phyloP scores from a whole-genome alignment of 2,113 vertebrate genomes.

The Cyanocitta stelleri region DNA sequence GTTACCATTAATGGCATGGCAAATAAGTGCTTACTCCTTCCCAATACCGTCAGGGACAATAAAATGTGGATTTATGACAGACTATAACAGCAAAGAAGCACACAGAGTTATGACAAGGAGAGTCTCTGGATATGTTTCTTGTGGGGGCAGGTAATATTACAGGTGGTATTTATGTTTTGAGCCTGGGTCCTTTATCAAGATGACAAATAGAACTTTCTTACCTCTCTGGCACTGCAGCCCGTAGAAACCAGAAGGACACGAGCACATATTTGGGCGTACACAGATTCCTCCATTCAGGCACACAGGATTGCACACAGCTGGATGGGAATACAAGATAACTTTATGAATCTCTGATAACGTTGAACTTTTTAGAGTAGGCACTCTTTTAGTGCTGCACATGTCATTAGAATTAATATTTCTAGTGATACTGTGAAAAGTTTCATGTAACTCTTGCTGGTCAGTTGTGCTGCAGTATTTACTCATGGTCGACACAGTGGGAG shows the following conservation, averaged over 20 bases:
- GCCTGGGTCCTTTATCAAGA: neutral
- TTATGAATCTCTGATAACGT: neutral
- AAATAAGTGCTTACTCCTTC: neutral
- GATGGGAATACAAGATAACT: neutral
- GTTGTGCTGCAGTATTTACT: neutral
- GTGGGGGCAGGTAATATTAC: neutral
- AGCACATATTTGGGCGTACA: slow-evolving; percentile 71
- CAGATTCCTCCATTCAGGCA: slow-evolving; percentile 81
- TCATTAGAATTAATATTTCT: neutral
- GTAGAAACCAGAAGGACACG: slow-evolving; percentile 72
- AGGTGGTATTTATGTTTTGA: neutral
- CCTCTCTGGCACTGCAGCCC: slow-evolving; percentile 77
- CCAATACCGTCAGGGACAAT: neutral
- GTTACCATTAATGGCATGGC: neutral
- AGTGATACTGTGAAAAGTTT: neutral
- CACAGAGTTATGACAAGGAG: neutral
- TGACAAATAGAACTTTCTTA: slow-evolving; percentile 48
- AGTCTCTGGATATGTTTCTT: neutral
- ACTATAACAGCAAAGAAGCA: neutral
- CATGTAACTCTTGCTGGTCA: neutral
- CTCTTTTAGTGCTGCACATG: neutral
- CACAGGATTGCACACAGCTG: slow-evolving; percentile 79
- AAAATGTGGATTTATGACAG: neutral
- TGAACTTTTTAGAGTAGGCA: neutral
- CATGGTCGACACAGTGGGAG: neutral